Evolutionary conservation across 2,113 vertebrate species (phyloP), one percentile per base, ranked within the genome.

Genomic region (Lagopus leucura): DNA sequence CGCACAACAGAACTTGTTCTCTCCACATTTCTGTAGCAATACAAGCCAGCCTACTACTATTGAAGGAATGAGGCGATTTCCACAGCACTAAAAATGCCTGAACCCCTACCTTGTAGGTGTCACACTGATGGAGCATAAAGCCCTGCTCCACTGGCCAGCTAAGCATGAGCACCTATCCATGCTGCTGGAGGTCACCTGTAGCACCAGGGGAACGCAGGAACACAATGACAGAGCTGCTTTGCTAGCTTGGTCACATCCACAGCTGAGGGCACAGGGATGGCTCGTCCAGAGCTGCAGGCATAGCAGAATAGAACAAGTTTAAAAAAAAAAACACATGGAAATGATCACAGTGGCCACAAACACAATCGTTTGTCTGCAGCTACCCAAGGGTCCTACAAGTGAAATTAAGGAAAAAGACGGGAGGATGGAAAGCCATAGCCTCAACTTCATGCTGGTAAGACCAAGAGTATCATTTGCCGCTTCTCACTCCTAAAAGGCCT

Each of bases 321-420:
- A 57, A 57, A 54, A 61, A 84, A 67, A 34, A 8, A 36, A 8
- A 38, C 18, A 18, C 36, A 7, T 3, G 25, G 58, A 65, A 63
- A 60, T 1, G 1, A 55, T 15, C 25, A 24, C 38, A 10, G 17
- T 66, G 50, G 20, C 28, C 20, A 30, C 6, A 40, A 54, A 43
- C 16, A 27, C 0, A 4, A 17, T 13, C 4, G 0, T 36, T 48
- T 69, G 61, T 30, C 73, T 94, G 34, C 71, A 87, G 24, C 36
- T 20, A 45, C 1, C 17, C n/a, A 13, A 24, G n/a, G 1, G 14
- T 5, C 6, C 34, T 72, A 54, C 6, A 3, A n/a, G 8, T 1
- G 0, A 89, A 85, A 63, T 58, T 8, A 79, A 87, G 45, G 36
- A 63, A 38, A 80, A 48, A 11, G 16, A 80, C 57, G 15, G 28